Percentiles rank a stretch among this genome's conserved stretches.
phyloP scores from a whole-genome alignment of 2,797 vertebrate genomes.

The Pangasius larnaudii region DNA sequence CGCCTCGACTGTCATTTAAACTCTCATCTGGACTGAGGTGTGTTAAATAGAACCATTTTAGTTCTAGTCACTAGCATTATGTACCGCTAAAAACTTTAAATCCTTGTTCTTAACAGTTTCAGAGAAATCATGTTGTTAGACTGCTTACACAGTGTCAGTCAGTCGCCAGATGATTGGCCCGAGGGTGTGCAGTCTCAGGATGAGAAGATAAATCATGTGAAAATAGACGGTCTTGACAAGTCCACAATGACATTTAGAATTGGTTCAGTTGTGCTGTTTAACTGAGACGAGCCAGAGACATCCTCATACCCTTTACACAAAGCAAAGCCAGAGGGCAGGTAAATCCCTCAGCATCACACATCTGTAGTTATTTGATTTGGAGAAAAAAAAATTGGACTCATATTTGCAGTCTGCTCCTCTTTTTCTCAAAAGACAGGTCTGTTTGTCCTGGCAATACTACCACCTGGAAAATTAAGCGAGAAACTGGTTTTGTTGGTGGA shows the following conservation, averaged over 20 bases:
- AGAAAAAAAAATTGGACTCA: neutral
- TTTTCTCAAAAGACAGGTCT: conserved; percentile 13
- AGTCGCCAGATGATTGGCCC: neutral
- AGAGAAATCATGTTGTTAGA: neutral
- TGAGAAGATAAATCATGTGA: neutral
- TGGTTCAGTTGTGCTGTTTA: neutral
- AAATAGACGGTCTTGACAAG: neutral
- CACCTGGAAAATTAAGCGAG: neutral
- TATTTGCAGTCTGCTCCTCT: neutral
- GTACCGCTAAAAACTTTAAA: neutral
- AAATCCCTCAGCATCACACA: neutral
- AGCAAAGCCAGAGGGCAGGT: neutral
- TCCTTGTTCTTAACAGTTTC: neutral
- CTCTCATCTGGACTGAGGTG: neutral
- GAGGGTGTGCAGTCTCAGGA: neutral
- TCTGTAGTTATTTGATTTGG: conserved; percentile 14
- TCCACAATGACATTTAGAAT: conserved; percentile 6
- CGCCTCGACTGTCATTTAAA: neutral
- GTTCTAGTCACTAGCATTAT: neutral
- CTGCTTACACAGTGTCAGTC: neutral
- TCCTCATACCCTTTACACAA: conserved; percentile 2
- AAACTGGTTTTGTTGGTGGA: neutral
- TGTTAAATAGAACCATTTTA: neutral
- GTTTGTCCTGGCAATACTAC: neutral
- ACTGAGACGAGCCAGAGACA: neutral